Evolutionary conservation across 1,140 invertebrate species (phyloP).

Genomic region (Pseudachorutes palmiensis): DNA sequence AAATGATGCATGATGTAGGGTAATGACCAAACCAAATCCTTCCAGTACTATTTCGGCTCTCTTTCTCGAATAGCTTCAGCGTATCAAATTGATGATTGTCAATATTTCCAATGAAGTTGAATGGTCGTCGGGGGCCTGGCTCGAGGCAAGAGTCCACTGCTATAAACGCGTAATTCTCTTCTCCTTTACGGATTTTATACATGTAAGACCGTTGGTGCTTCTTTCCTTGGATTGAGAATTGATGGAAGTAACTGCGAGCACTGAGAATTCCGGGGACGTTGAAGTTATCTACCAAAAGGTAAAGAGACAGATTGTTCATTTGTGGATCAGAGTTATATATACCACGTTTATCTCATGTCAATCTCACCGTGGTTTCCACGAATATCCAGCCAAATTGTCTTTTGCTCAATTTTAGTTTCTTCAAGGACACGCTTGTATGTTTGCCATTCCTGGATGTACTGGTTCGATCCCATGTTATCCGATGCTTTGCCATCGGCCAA

Average conservation of each 20-base stretch:
- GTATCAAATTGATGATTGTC: constrained; percentile 52
- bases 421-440: constrained; percentile 65
- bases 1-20: constrained; percentile 77
- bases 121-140: constrained; percentile 75
- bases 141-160: constrained; percentile 75
- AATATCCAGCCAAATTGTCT: constrained; percentile 79
- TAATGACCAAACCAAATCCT: constrained; percentile 88
- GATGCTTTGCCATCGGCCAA: constrained; percentile 77
- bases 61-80: constrained; percentile 48
- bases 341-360: neutral
- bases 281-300: constrained; percentile 68
- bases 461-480: constrained; percentile 69
- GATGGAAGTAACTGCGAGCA: constrained; percentile 65
- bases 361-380: constrained; percentile 85
- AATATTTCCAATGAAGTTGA: constrained; percentile 81
- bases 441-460: constrained; percentile 76
- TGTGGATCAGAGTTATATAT: constrained; percentile 8
- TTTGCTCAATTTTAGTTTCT: constrained; percentile 56
- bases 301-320: constrained; percentile 26
- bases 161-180: constrained; percentile 65
- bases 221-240: constrained; percentile 70
- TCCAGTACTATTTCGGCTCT: constrained; percentile 48
- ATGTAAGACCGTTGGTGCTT: constrained; percentile 65
- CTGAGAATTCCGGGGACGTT: constrained; percentile 63
- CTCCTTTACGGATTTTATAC: constrained; percentile 51